Conservation (phyloP, 2,113 vertebrate species). For the Prolemur simus region DNA sequence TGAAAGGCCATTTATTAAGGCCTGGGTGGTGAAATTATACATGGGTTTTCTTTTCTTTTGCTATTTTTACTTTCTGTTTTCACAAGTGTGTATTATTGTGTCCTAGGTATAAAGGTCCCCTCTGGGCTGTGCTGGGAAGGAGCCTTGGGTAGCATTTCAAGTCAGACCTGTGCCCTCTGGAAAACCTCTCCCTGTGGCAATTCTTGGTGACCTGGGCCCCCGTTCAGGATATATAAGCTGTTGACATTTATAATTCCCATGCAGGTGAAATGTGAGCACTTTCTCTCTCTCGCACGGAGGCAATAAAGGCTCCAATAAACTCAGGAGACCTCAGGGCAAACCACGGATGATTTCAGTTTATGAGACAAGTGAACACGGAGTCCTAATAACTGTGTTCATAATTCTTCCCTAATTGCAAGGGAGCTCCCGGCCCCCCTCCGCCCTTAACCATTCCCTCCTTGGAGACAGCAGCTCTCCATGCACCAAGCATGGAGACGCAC, state of each 20-base stretch:
- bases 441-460: neutral
- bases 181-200: neutral
- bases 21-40: neutral
- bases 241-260: neutral
- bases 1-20: neutral
- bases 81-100: neutral
- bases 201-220: neutral
- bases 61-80: neutral
- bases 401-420: neutral
- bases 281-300: neutral
- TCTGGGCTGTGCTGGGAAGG: neutral
- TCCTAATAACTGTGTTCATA: neutral
- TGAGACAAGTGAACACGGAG: neutral
- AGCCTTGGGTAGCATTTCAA: neutral
- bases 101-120: neutral
- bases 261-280: constrained; percentile 16
- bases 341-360: neutral
- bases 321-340: constrained; percentile 30
- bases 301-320: constrained; percentile 14
- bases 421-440: accelerated
- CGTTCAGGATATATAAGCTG: neutral
- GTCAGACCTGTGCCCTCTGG: neutral
- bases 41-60: neutral
- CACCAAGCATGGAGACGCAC: neutral
- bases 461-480: neutral